Evolutionary conservation across 2,888 invertebrate species (phyloP), one percentile per base, ranked within the genome.

Genomic region (Leptopterna dolabrata): DNA sequence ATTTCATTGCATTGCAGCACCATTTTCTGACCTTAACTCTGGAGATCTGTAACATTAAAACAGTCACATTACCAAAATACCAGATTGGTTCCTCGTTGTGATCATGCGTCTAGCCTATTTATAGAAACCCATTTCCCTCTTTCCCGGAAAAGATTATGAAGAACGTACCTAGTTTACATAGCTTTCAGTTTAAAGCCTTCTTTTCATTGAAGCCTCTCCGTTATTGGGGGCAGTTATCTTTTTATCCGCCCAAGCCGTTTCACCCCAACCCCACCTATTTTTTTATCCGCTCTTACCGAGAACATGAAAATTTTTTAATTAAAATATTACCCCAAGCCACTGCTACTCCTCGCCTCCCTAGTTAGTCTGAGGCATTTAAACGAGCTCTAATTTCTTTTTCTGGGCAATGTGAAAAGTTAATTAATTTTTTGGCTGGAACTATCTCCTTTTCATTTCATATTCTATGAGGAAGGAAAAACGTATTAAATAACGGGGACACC

Each of bases 311-410:
- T 19, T 73, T 73, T 73, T 73, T 73, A 73, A 73, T 73, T 73
- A 73, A 73, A 73, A 73, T 73, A 73, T 73, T 73, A 73, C 29
- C 73, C 73, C 73, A 19, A 14, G 29, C 73, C 7, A 4, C 36
- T 14, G n/a, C n/a, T n/a, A n/a, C 36, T 16, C 7, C 30, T 16
- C n/a, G 13, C 70, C 47, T 47, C 13, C 13, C 47, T 24, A 24
- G 63, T 24, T 63, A 63, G 19, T 63, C 63, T 1, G 41, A 73
- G 73, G 73, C 73, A 41, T 73, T 73, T 73, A 73, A 73, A 73
- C 73, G 73, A 73, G 73, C 73, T 73, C 73, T 73, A 73, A 73
- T 73, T 73, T 73, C n/a, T n/a, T 73, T 73, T 73, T 41, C 63
- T 24, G 63, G 19, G 36, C 36, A 36, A 36, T 36, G 73, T 36